These are phyloP conservation scores for Cladopsammia gracilis DNA, from an alignment of 64 coral and sea anemone genomes.

Conservation along the genomic window DNA sequence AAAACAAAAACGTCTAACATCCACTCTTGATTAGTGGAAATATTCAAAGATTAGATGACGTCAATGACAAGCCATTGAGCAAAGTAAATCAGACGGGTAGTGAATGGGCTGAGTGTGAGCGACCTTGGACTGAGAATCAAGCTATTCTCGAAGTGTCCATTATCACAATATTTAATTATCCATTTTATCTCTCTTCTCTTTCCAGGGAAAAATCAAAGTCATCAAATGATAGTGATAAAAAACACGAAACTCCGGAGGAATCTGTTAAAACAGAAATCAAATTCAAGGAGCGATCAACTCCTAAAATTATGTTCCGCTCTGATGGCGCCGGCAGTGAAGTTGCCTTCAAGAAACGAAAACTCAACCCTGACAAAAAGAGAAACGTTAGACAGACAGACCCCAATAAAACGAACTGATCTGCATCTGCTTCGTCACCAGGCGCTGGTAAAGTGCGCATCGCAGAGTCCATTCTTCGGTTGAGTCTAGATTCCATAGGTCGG, in stretches of 20 bases:
- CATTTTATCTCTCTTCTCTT: neutral
- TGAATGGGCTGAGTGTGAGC: no score
- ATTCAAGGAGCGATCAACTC: constrained; percentile 66
- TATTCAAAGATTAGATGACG: no score
- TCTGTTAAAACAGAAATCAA: constrained; percentile 63
- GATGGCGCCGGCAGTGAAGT: constrained; percentile 9
- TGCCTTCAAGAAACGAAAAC: constrained; percentile 71
- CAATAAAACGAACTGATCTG: neutral
- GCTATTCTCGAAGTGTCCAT: neutral
- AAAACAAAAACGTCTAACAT: no score
- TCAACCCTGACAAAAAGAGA: constrained; percentile 65
- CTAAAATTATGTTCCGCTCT: constrained; percentile 21
- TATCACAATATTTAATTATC: neutral
- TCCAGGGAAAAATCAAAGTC: neutral
- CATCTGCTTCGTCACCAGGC: no score
- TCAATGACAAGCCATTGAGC: no score
- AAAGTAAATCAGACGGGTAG: no score
- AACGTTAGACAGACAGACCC: constrained; percentile 66
- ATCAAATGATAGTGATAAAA: neutral
- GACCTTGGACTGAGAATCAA: neutral
- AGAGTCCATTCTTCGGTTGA: no score
- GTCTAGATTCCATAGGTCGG: no score
- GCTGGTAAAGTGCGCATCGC: no score
- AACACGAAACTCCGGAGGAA: constrained; percentile 39
- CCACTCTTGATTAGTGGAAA: no score